Percentiles rank a stretch among this genome's conserved stretches.
Conservation (phyloP, 2,797 vertebrate species). For the Cirrhinus mrigala region DNA sequence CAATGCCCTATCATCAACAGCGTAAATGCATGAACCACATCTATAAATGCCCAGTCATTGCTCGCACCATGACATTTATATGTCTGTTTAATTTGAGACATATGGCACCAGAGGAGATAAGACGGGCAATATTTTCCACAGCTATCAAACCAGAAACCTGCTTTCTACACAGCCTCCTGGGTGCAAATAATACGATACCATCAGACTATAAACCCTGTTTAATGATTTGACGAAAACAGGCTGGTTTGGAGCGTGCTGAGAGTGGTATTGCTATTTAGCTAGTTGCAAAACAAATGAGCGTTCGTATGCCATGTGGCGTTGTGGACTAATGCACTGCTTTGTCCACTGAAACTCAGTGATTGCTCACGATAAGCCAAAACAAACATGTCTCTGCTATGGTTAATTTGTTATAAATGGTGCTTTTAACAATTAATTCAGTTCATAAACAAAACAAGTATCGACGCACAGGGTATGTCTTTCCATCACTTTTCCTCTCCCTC, state of each 20-base stretch:
- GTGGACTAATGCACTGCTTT: constrained; percentile 49
- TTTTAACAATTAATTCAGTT: constrained; percentile 23
- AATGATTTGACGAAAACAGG: constrained; percentile 36
- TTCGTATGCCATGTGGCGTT: not conserved
- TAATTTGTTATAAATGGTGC: constrained; percentile 24
- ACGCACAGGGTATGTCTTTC: constrained; percentile 4
- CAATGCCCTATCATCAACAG: constrained; percentile 69
- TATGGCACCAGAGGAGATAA: constrained; percentile 71
- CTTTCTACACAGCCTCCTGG: constrained; percentile 42
- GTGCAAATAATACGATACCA: constrained; percentile 52
- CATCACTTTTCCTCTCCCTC: not conserved
- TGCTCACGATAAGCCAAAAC: constrained; percentile 22
- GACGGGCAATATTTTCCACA: constrained; percentile 55
- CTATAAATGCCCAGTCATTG: constrained; percentile 67
- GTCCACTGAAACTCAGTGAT: constrained; percentile 40
- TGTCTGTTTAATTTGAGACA: constrained; percentile 62
- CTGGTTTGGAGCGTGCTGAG: constrained; percentile 30
- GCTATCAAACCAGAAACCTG: constrained; percentile 56
- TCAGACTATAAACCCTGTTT: constrained; percentile 27
- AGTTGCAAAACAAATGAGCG: constrained; percentile 40
- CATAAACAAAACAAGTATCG: constrained; percentile 24
- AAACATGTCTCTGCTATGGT: constrained; percentile 10
- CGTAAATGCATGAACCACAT: constrained; percentile 63
- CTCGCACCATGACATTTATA: constrained; percentile 68
- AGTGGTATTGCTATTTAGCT: constrained; percentile 28